Percentiles rank a stretch among this genome's conserved stretches.
These are phyloP conservation scores for Hirudo medicinalis DNA, from an alignment of 1,140 invertebrate genomes.

Conservation along the genomic window DNA sequence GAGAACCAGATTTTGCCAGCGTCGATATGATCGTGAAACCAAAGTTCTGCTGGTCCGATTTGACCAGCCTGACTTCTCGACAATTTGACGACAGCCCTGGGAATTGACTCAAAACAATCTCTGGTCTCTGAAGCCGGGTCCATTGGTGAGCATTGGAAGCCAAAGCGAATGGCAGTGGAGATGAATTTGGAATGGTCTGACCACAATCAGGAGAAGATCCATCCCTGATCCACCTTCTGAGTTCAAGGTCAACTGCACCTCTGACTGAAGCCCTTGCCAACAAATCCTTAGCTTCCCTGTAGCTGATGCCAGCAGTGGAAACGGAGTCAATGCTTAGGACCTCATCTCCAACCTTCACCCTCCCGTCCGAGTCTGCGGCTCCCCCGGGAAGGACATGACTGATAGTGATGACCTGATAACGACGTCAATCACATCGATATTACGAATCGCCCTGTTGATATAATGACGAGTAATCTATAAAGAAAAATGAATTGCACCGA, in stretches of 20 bases:
- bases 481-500: constrained; percentile 33
- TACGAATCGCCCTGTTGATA: constrained; percentile 4
- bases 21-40: constrained; percentile 98
- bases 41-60: constrained; percentile 87
- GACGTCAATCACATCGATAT: constrained; percentile 29
- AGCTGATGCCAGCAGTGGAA: constrained; percentile 35
- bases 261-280: no score
- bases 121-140: no score
- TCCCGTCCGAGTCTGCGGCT: constrained; percentile 72
- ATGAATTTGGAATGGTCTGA: no score
- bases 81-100: no score
- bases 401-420: constrained; percentile 55
- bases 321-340: constrained; percentile 55
- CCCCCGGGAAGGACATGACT: constrained; percentile 86
- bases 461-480: background rate
- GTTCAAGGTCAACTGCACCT: no score
- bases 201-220: no score
- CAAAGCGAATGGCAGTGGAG: no score
- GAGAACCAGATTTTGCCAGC: constrained; percentile 77
- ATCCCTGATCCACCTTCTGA: no score
- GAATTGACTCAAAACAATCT: no score
- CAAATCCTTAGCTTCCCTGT: no score
- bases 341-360: constrained; percentile 72
- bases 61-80: constrained; percentile 48
- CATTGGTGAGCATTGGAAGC: no score